phyloP scores from a whole-genome alignment of 2,113 vertebrate genomes.

The Odocoileus virginianus region DNA sequence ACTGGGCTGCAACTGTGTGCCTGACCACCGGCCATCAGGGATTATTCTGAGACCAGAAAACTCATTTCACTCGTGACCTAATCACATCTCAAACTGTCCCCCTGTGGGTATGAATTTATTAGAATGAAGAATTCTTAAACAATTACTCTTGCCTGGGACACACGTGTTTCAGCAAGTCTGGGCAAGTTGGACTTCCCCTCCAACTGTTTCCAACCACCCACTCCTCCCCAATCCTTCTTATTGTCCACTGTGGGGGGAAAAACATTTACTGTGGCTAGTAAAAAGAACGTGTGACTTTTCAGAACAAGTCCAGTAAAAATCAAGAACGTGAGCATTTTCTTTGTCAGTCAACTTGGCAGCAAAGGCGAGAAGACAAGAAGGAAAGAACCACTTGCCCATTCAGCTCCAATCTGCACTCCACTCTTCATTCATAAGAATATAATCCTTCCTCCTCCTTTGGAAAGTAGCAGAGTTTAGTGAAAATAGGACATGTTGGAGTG shows the following conservation, averaged over 20 bases:
- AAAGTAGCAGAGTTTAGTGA: neutral
- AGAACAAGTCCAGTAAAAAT: conserved; percentile 10
- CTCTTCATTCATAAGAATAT: neutral
- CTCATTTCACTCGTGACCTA: conserved; percentile 76
- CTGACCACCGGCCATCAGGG: conserved; percentile 37
- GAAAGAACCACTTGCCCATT: neutral
- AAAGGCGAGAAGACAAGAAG: neutral
- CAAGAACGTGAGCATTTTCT: neutral
- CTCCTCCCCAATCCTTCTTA: neutral
- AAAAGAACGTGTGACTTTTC: conserved; percentile 47
- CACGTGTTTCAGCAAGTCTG: conserved; percentile 69
- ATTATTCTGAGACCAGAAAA: conserved; percentile 73
- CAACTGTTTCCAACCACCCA: neutral
- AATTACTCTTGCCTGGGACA: conserved; percentile 71
- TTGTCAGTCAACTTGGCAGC: neutral
- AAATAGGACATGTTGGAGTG: neutral
- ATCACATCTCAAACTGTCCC: conserved; percentile 73
- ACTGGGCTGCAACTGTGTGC: neutral
- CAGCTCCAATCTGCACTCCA: neutral
- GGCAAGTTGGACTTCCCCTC: conserved; percentile 38
- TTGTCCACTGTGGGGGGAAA: neutral
- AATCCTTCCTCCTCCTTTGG: neutral
- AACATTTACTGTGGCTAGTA: conserved; percentile 1
- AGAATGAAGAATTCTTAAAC: conserved; percentile 77
- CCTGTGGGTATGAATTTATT: conserved; percentile 78